Evolutionary conservation across 2,113 vertebrate species (phyloP).

Genomic region (Pontoporia blainvillei): DNA sequence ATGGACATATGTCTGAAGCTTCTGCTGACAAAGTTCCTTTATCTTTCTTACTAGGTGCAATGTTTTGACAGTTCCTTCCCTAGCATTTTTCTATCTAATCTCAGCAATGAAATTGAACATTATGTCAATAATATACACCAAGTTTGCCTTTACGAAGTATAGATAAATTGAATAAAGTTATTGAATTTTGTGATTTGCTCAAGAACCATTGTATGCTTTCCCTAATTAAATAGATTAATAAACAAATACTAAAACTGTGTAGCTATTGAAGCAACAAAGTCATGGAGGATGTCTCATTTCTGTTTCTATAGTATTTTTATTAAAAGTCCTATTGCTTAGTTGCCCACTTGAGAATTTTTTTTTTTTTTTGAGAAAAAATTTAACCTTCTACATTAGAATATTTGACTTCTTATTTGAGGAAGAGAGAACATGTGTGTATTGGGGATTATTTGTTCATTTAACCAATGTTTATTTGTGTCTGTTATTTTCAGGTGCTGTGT

Average conservation of each 20-base stretch:
- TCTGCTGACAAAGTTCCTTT: background rate
- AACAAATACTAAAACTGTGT: background rate
- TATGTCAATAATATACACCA: background rate
- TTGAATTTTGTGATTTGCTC: background rate
- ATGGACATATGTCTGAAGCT: background rate
- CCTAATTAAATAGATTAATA: background rate
- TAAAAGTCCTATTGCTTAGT: background rate
- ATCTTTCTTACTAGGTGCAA: too few species aligned
- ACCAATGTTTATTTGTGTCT: background rate
- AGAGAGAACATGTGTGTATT: background rate
- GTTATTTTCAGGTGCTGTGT: background rate
- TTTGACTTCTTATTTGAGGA: background rate
- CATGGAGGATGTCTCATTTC: background rate
- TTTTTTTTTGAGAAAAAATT: too few species aligned
- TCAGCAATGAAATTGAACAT: background rate
- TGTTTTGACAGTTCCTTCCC: background rate
- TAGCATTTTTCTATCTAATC: background rate
- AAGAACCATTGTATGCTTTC: background rate
- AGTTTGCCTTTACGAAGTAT: background rate
- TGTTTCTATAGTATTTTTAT: background rate
- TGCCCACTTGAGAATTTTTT: background rate
- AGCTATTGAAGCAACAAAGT: background rate
- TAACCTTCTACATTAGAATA: background rate
- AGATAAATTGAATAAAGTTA: background rate
- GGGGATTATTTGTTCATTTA: background rate